Evolutionary conservation across 2,888 invertebrate species (phyloP), one percentile per base, ranked within the genome.

Genomic region (Erebia aethiops): DNA sequence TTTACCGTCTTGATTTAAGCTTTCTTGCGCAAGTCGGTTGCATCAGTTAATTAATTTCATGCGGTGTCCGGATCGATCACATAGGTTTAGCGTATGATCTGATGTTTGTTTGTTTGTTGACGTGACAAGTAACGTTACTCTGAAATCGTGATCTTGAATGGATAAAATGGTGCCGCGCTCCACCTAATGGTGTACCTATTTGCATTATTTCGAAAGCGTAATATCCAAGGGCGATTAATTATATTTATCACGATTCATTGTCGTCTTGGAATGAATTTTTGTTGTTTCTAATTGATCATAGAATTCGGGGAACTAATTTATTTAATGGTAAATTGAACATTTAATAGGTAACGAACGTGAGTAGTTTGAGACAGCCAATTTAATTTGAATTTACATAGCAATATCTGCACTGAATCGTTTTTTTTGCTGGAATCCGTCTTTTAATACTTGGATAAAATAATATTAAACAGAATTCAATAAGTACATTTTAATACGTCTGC

Each of bases 11-110:
- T 2, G 46, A 10, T 71, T 46, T 67, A 71, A 72, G 67, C 71
- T 70, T 61, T 62, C 72, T 78, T 77, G 75, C 78, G 76, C 77
- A 81, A 81, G 76, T 62, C 41, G 49, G 75, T 83, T 82, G 81
- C 82, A 80, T 81, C 80, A 80, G 76, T 78, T 80, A 84, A 84
- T 85, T 83, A 90, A 90, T 91, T 87, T 88, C 84, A 84, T 85
- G 80, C 85, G 80, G 78, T 84, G 87, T 86, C 85, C 81, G 86
- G 80, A 88, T 87, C 89, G 85, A 91, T 91, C 89, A 88, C 81
- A 80, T 77, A 79, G 83, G 84, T 87, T 87, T 84, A 77, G 79
- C 78, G 81, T 79, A 78, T 76, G 87, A 88, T 91, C 85, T 82
- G 82, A 84, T 81, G 76, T 82, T 80, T 81, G 77, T 77, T 73